A percentile compares a stretch with the other conserved stretches of the same genome.
phyloP scores from a whole-genome alignment of 2,113 vertebrate species.

The Ceyx margarethae region DNA sequence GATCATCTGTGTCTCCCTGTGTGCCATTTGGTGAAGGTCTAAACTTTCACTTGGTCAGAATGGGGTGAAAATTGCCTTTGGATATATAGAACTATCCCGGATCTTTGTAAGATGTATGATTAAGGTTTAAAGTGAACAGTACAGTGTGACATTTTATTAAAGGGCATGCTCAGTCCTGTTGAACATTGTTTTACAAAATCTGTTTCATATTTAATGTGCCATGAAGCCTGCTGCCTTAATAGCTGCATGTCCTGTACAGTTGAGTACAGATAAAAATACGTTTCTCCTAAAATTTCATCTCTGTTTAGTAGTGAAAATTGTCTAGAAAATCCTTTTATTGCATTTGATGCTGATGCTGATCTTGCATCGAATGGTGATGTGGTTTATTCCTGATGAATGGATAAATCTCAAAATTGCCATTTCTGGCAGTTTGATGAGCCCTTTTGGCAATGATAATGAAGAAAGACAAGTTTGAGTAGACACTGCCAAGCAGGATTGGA shows the following conservation, averaged over 20 bases:
- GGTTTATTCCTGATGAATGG: neutral
- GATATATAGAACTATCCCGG: neutral
- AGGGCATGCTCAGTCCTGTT: neutral
- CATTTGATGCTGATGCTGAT: neutral
- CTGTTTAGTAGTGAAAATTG: neutral
- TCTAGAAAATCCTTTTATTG: neutral
- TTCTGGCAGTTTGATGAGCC: neutral
- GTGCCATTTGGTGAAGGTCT: neutral
- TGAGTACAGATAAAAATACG: neutral
- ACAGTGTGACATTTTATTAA: neutral
- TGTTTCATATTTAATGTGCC: neutral
- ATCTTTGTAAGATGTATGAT: neutral
- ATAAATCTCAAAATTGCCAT: neutral
- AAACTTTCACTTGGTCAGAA: neutral
- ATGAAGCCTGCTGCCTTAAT: neutral
- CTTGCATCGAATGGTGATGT: neutral
- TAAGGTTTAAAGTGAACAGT: neutral
- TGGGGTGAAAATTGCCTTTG: neutral
- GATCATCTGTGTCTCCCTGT: rapidly evolving
- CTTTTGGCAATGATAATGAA: neutral
- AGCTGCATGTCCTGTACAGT: neutral
- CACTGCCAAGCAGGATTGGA: neutral
- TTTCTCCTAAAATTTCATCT: neutral
- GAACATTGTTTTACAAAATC: neutral
- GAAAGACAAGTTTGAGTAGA: neutral